Evolutionary conservation across 2,888 invertebrate genomes (phyloP).

Genomic region (Stenodema calcarata): DNA sequence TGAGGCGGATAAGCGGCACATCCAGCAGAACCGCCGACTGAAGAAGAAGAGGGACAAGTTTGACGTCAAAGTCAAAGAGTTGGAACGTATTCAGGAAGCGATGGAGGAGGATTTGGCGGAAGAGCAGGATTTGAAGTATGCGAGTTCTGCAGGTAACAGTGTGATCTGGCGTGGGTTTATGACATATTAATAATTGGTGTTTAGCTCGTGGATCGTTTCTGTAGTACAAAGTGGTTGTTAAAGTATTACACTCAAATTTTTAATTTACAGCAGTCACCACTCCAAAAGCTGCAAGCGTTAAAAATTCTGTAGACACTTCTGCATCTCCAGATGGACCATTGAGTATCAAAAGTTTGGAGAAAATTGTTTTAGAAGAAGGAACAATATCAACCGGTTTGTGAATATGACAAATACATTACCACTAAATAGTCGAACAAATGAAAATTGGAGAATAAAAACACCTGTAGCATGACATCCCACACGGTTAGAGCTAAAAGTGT

Average conservation of each 20-base stretch:
- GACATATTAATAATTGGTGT: too few relatives aligned
- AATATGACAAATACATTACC: too few relatives aligned
- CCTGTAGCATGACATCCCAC: too few relatives aligned
- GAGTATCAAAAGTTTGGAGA: not conserved
- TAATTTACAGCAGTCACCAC: not conserved
- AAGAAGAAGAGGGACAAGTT: slow-evolving; percentile 19
- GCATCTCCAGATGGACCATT: not conserved
- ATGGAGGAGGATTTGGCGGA: not conserved
- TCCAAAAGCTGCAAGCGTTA: not conserved
- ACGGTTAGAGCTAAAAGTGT: too few relatives aligned
- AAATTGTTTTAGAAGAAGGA: slow-evolving; percentile 15
- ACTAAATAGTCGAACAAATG: too few relatives aligned
- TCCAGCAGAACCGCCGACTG: not conserved
- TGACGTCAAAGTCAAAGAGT: slow-evolving; percentile 16
- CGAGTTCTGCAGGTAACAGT: not conserved
- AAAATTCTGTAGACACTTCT: not conserved
- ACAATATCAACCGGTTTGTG: not conserved
- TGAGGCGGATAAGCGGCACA: not conserved
- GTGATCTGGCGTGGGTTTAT: too few relatives aligned
- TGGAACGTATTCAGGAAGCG: slow-evolving; percentile 6
- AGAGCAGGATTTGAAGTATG: not conserved
- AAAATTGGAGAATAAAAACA: too few relatives aligned
- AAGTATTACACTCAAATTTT: too few relatives aligned
- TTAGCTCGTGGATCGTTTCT: too few relatives aligned
- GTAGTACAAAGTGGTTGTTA: too few relatives aligned